Conservation (phyloP, 2,888 invertebrate genomes). For the Lasioglossum oenotherae region DNA sequence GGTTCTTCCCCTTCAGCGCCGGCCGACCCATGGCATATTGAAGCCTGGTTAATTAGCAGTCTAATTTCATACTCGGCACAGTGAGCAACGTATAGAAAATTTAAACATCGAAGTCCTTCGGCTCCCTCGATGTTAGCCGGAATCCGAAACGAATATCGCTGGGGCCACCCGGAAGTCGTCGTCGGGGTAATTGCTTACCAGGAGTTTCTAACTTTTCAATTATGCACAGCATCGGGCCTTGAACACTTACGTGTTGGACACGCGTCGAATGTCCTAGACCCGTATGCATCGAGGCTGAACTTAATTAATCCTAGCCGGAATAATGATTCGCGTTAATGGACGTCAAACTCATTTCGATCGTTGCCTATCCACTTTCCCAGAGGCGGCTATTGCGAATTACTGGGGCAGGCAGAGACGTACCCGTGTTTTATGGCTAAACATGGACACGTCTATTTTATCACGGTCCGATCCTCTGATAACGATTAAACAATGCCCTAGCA, state of each 20-base stretch:
- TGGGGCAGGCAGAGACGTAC: neutral
- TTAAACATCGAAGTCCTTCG: neutral
- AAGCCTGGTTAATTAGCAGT: neutral
- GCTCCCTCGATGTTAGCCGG: neutral
- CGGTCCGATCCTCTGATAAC: neutral
- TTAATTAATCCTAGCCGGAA: slow-evolving; percentile 32
- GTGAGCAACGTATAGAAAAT: neutral
- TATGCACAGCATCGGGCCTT: slow-evolving; percentile 11
- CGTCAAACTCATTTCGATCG: neutral
- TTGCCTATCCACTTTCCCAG: neutral
- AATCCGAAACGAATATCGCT: slow-evolving; percentile 14
- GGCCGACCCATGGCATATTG: neutral
- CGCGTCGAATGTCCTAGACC: slow-evolving; percentile 29
- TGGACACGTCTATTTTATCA: neutral
- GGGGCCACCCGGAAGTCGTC: slow-evolving; percentile 16
- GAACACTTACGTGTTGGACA: slow-evolving; percentile 17
- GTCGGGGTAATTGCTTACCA: slow-evolving; percentile 9
- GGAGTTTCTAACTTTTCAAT: slow-evolving; percentile 21
- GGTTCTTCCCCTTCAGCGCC: neutral
- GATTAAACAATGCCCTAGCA: neutral
- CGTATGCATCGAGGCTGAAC: slow-evolving; percentile 29
- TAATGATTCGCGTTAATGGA: slow-evolving; percentile 15
- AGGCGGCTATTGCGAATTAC: neutral
- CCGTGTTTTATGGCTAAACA: neutral
- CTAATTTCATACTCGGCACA: neutral